Evolutionary conservation across 2,113 vertebrate species (phyloP).

Genomic region (Elephantulus edwardii): DNA sequence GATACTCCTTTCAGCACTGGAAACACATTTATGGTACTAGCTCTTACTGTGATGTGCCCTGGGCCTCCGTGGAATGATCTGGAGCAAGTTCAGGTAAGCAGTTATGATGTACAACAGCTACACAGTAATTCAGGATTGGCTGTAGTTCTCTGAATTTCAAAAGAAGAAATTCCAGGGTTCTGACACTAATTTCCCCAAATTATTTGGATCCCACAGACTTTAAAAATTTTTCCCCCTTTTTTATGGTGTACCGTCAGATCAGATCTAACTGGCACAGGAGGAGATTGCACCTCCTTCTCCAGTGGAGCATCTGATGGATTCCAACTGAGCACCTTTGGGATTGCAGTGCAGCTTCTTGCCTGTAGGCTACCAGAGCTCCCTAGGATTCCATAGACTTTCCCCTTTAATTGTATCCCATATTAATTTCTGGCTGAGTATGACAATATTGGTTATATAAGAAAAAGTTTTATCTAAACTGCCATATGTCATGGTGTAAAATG

Average conservation of each 20-base stretch:
- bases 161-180: not conserved
- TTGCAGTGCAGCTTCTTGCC: too few relatives aligned
- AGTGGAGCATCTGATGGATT: too few relatives aligned
- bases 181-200: not conserved
- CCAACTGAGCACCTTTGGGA: too few relatives aligned
- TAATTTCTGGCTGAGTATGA: not conserved
- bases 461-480: conserved; percentile 1
- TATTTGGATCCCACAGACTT: not conserved
- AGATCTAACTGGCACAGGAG: too few relatives aligned
- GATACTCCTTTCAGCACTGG: not conserved
- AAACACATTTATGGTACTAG: not conserved
- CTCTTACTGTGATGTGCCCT: not conserved
- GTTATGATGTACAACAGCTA: too few relatives aligned
- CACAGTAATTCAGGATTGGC: not conserved
- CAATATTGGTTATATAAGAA: conserved; percentile 5
- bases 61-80: not conserved
- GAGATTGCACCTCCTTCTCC: too few relatives aligned
- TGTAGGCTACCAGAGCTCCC: too few relatives aligned
- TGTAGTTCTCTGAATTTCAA: not conserved
- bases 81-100: not conserved
- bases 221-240: too few relatives aligned
- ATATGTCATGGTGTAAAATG: not conserved
- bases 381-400: not conserved
- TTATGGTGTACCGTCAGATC: too few relatives aligned
- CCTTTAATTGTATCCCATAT: not conserved